These are phyloP conservation scores for Harpegnathos saltator DNA, from an alignment of 1,140 invertebrate genomes.

Conservation along the genomic window DNA sequence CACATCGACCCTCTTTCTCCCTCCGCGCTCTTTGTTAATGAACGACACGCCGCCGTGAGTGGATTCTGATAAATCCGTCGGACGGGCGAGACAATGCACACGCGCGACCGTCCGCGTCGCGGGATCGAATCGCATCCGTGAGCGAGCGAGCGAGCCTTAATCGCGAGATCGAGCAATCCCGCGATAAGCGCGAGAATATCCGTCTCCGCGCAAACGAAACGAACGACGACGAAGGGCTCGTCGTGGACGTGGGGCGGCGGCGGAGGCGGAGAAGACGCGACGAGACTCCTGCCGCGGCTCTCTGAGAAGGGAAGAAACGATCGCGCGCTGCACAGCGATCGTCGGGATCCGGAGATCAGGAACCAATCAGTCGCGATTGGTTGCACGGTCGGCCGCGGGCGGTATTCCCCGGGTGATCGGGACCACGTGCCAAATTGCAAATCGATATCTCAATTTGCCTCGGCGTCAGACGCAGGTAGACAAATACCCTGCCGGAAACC, in stretches of 20 bases:
- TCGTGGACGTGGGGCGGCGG: no score
- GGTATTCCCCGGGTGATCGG: slow-evolving; percentile 50
- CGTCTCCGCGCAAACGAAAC: background rate
- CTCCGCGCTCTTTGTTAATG: slow-evolving; percentile 37
- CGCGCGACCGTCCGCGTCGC: no score
- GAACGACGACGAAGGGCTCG: no score
- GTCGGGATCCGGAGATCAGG: slow-evolving; percentile 49
- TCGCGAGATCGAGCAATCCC: no score
- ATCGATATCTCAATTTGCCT: slow-evolving; percentile 75
- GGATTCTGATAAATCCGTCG: slow-evolving; percentile 51
- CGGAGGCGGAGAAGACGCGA: no score
- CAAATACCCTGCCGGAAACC: slow-evolving; percentile 57
- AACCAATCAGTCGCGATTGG: slow-evolving; percentile 69
- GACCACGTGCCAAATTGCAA: slow-evolving; percentile 74
- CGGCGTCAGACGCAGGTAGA: slow-evolving; percentile 72
- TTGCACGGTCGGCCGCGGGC: slow-evolving; percentile 48
- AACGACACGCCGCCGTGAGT: background rate
- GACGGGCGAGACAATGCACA: no score
- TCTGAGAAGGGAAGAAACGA: slow-evolving; percentile 34
- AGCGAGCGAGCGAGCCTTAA: no score
- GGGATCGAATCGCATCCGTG: background rate
- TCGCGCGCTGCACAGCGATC: background rate
- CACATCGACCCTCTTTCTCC: slow-evolving; percentile 25
- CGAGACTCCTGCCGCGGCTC: no score
- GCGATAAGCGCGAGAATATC: no score